These are phyloP conservation scores for Nanorana parkeri DNA, from an alignment of 2,113 vertebrate genomes.

Conservation along the genomic window DNA sequence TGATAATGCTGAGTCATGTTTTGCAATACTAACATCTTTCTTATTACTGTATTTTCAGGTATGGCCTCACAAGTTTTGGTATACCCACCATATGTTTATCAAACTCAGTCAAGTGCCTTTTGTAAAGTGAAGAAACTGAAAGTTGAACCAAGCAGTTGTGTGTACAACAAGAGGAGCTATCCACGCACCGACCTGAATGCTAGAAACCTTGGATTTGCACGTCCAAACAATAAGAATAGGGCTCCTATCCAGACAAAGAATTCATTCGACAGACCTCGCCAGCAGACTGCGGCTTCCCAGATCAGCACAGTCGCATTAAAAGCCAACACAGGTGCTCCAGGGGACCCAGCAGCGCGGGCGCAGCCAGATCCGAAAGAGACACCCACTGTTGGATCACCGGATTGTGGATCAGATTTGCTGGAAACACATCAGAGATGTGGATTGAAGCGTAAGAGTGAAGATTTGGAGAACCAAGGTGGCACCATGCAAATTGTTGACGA, in stretches of 20 bases:
- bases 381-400: constrained; percentile 67
- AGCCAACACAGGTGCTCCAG: constrained; percentile 80
- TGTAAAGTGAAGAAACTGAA: constrained; percentile 99
- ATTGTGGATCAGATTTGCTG: constrained; percentile 78
- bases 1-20: no score
- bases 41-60: constrained; percentile 75
- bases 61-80: constrained; percentile 99
- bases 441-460: constrained; percentile 98
- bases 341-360: constrained; percentile 73
- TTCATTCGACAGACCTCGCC: constrained; percentile 76
- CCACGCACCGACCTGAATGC: constrained; percentile 91
- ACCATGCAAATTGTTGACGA: constrained; percentile 98
- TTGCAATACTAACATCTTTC: not conserved
- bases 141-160: constrained; percentile 95
- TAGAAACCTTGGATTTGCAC: constrained; percentile 89
- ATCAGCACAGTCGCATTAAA: constrained; percentile 86
- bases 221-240: constrained; percentile 81
- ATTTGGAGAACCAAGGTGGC: constrained; percentile 86
- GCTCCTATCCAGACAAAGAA: constrained; percentile 87
- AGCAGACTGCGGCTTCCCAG: constrained; percentile 85
- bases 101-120: constrained; percentile 99
- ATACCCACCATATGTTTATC: constrained; percentile 99
- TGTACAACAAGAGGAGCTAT: constrained; percentile 94
- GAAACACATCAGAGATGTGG: constrained; percentile 93
- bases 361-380: constrained; percentile 67